These are phyloP conservation scores for Drosophila stalkeri DNA, from an alignment of 2,888 invertebrate genomes.

Conservation along the genomic window DNA sequence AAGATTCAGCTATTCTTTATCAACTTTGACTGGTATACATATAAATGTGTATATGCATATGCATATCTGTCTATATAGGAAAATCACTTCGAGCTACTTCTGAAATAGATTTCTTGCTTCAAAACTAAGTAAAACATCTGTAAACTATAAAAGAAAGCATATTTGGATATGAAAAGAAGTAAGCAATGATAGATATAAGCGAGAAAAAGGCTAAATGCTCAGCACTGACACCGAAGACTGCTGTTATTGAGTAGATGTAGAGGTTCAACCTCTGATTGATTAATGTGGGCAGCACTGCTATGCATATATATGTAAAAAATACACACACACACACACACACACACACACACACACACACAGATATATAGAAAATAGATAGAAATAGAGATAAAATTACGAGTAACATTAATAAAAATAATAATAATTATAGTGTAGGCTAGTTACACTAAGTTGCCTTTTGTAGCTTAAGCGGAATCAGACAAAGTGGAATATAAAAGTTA, in stretches of 20 bases:
- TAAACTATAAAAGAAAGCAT: background rate
- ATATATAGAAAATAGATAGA: constrained; percentile 1
- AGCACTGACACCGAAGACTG: background rate
- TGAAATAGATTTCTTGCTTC: background rate
- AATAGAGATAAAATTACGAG: constrained; percentile 23
- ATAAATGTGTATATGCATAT: background rate
- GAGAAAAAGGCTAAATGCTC: background rate
- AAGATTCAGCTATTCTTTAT: background rate
- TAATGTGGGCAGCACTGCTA: background rate
- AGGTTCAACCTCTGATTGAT: background rate
- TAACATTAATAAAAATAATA: constrained; percentile 20
- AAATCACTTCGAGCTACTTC: background rate
- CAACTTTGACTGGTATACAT: background rate
- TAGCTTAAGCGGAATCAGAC: constrained; percentile 61
- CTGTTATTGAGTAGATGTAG: background rate
- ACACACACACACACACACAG: background rate
- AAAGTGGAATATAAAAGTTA: constrained; percentile 3
- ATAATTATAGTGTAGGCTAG: constrained; percentile 61
- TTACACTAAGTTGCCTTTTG: constrained; percentile 77
- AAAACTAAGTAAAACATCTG: background rate
- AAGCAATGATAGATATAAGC: too few relatives aligned
- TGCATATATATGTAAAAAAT: background rate
- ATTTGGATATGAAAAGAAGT: background rate
- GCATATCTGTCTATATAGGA: background rate
- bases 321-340: constrained; percentile 15